Evolutionary conservation across 1,140 invertebrate genomes (phyloP).

Genomic region (Steinernema khuongi): DNA sequence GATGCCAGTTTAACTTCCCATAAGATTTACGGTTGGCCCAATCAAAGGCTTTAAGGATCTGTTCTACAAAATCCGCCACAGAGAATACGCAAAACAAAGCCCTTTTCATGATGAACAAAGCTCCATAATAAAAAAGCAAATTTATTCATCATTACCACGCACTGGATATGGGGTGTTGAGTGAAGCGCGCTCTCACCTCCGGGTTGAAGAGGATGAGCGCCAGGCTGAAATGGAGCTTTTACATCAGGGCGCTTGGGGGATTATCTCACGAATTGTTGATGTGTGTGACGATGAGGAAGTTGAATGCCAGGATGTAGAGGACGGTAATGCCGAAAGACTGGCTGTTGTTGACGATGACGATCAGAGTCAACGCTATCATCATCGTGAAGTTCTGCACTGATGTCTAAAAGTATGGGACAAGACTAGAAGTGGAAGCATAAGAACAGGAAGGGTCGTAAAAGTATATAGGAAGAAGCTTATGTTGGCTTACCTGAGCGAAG

Average conservation of each 20-base stretch:
- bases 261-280: neutral
- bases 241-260: neutral
- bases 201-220: neutral
- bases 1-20: no score
- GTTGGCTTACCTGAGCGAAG: neutral
- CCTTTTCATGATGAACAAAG: no score
- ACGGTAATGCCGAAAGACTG: neutral
- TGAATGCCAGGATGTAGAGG: neutral
- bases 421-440: no score
- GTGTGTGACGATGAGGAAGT: neutral
- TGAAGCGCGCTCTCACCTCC: neutral
- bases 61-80: no score
- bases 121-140: no score
- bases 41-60: no score
- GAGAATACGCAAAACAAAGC: no score
- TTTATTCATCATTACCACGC: neutral
- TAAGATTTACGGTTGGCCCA: no score
- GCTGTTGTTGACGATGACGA: slow-evolving; percentile 6
- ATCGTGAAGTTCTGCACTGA: neutral
- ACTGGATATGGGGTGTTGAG: neutral
- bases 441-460: no score
- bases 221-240: neutral
- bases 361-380: neutral
- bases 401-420: neutral
- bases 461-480: neutral